Percentiles rank a stretch among this genome's conserved stretches.
Conservation (phyloP, 35 echinoderm and acorn worm genomes). For the Apostichopus californicus region DNA sequence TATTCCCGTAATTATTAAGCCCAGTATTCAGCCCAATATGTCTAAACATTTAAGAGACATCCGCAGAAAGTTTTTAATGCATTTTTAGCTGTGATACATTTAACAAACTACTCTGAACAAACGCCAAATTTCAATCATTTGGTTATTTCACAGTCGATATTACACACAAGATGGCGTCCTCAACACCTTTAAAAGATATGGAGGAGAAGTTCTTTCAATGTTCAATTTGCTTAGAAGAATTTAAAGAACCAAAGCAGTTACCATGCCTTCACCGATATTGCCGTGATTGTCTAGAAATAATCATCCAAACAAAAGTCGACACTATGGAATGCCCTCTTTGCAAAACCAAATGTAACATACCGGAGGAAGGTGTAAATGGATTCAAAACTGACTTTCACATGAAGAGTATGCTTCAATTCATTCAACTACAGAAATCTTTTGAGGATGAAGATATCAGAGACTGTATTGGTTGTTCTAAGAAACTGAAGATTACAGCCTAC, state of each 20-base stretch:
- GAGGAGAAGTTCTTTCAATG: not conserved
- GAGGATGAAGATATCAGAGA: conserved; percentile 20
- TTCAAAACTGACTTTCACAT: conserved; percentile 34
- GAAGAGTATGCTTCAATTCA: conserved; percentile 11
- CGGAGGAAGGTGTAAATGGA: conserved; percentile 19
- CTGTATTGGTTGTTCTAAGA: conserved; percentile 18
- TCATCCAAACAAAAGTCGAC: not conserved
- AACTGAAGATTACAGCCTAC: not conserved
- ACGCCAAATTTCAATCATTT: no score
- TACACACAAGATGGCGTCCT: not conserved
- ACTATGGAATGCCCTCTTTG: conserved; percentile 15
- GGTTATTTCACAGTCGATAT: no score
- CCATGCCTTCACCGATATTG: not conserved
- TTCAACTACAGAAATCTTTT: conserved; percentile 1
- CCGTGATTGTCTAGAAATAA: not conserved
- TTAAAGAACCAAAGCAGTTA: not conserved
- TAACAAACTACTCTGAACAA: no score
- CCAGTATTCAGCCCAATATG: no score
- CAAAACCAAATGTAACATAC: not conserved
- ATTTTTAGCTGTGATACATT: no score
- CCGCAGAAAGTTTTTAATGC: no score
- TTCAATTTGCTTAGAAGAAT: not conserved
- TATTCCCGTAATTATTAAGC: no score
- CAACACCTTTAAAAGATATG: not conserved
- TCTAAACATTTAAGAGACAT: no score